A percentile compares a stretch with the other conserved stretches of the same genome.
Evolutionary conservation across 2,113 vertebrate genomes (phyloP).

Genomic region (Melierax canorus): DNA sequence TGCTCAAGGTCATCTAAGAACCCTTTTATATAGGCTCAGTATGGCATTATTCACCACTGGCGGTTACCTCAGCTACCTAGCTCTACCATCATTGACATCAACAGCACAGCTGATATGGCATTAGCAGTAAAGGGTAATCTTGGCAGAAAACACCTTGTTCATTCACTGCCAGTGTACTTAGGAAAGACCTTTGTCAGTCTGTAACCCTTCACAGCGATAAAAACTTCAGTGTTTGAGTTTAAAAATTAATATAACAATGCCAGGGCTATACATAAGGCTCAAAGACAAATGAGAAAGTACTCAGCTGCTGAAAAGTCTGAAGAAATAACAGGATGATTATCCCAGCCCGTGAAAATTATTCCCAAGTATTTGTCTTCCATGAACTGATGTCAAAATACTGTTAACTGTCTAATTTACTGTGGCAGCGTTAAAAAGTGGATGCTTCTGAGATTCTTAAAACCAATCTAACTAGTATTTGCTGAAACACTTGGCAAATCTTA

Average conservation of each 20-base stretch:
- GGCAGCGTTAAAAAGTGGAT: neutral
- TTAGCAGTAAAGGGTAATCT: neutral
- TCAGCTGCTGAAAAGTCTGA: neutral
- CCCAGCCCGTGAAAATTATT: neutral
- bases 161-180: neutral
- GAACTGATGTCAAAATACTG: neutral
- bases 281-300: constrained; percentile 1
- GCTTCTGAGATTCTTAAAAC: neutral
- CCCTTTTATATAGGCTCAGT: neutral
- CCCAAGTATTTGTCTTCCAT: neutral
- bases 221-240: neutral
- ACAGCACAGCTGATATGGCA: neutral
- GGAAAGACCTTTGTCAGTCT: neutral
- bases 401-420: neutral
- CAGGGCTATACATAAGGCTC: neutral
- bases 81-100: neutral
- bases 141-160: neutral
- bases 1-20: neutral
- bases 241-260: neutral
- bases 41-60: neutral
- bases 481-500: neutral
- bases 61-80: neutral
- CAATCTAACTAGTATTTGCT: neutral
- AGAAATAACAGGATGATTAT: neutral
- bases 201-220: neutral